Base-by-base conservation (phyloP, 53 echinoderm and acorn worm genomes). In the Apostichopus leukothele region DNA sequence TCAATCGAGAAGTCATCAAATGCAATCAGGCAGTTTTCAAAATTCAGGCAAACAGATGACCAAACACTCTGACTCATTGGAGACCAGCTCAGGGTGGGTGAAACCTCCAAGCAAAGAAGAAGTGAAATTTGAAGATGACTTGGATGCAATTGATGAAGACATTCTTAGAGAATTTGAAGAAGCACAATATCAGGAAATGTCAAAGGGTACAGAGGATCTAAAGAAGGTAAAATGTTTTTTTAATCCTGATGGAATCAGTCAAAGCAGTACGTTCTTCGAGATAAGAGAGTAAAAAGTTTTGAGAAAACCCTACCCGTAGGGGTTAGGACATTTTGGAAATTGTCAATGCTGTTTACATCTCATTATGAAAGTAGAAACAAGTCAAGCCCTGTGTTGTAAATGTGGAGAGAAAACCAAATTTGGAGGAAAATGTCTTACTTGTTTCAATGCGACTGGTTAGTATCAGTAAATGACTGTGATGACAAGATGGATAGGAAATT, bases 141-240 rank as follows among this genome's bases (percentile, higher is more conserved):
- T 94, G 10, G 90, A 88, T 19, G 95, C 91, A 61, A 79, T 95
- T 52, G 91, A 93, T 93, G 93, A 93, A 67, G 61, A 88, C 53
- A 92, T 91, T 74, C 88, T 94, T 39, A 77, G 91, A 86, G 92
- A 91, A 55, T 78, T 95, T 11, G 79, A 93, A 73, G 90, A 90
- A 74, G 91, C 91, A 83, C 93, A 93, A 84, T 53, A 67, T 39
- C 81, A 88, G 53, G 89, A 93, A 22, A 73, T 75, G 85, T 77
- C 71, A 14, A 88, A 91, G 50, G 50, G 76, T 54, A 89, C 53
- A 79, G 87, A 78, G 67, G 79, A 67, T 60, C 79, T 75, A 52
- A 87, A 86, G 14, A 77, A 76, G 75, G 53, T 60, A 76, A 51
- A 52, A 16, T 6, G 13, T 39, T 14, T 27, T 68, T 71, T 71